Evolutionary conservation across 2,113 vertebrate genomes (phyloP).

Genomic region (Sinocyclocheilus rhinocerous): DNA sequence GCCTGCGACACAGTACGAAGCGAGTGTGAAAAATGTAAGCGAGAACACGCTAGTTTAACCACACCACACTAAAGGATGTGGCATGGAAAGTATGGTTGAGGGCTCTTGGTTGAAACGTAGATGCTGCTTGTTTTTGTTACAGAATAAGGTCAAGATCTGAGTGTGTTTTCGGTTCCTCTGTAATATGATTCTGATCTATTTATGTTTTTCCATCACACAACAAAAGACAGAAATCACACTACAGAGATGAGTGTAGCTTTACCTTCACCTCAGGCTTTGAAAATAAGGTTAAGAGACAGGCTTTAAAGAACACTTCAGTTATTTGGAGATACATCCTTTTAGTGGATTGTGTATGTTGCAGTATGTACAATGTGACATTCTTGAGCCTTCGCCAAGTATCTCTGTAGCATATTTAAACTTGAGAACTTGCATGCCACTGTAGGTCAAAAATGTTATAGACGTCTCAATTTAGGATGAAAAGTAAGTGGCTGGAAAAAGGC

Average conservation of each 20-base stretch:
- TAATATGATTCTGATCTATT: conserved; percentile 11
- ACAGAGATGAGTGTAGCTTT: not conserved
- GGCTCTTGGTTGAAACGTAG: not conserved
- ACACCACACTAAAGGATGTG: conserved; percentile 68
- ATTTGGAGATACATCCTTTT: conserved; percentile 2
- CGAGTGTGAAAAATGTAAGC: conserved; percentile 59
- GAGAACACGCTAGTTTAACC: conserved; percentile 63
- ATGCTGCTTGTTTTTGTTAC: conserved; percentile 14
- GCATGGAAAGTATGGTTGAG: conserved; percentile 60
- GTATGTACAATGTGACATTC: conserved; percentile 2
- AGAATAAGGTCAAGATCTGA: conserved; percentile 44
- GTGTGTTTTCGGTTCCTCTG: not conserved
- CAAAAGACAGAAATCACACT: not conserved
- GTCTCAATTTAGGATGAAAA: conserved; percentile 43
- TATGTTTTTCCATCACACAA: not conserved
- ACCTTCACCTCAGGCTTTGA: not conserved
- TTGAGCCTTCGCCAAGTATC: conserved; percentile 24
- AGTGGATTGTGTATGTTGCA: conserved; percentile 28
- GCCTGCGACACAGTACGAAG: conserved; percentile 40
- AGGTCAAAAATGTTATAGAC: conserved; percentile 23
- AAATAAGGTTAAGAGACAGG: not conserved
- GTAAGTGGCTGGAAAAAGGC: conserved; percentile 51
- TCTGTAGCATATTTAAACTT: conserved; percentile 29
- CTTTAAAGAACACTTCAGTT: conserved; percentile 26
- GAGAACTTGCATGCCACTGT: conserved; percentile 7